Base-by-base conservation (phyloP, 2,113 vertebrate species). In the Laticauda laticaudata region DNA sequence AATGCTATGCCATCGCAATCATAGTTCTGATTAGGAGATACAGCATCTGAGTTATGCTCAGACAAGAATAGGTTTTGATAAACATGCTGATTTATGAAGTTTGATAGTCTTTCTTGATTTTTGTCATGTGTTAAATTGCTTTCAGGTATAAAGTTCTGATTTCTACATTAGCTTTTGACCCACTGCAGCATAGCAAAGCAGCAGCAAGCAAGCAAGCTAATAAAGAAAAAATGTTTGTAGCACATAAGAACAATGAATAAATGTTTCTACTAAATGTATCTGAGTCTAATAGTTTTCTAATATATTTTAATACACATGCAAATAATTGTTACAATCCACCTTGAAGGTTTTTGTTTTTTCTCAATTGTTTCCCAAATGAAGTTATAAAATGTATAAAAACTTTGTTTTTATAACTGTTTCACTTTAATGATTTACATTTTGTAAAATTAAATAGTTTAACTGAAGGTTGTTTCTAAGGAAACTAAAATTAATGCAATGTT, bases 281-380 rank as follows among this genome's bases (percentile, higher is more conserved):
- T 94, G 89, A 90, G 39, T n/a, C 89, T 91, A 90, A 88, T 93
- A 92, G 1, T 93, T 90, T 93, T 94, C 89, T 87, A 95, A 95
- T 45, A 57, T 92, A 93, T 90, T 93, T 90, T 92, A 45, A 90
- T 96, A 92, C 86, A n/a, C 39, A 45, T 94, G 93, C 91, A 96
- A 96, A 96, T 97, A 95, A 95, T 96, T 89, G 29, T 24, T 55
- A 34, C 4, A 43, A 34, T 29, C 51, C 5, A 57, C 57, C 26
- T 91, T 91, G 34, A 29, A 85, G 1, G 39, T 75, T 75, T 93
- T 88, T 91, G 86, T 95, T 95, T 94, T 97, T 92, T 95, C 34
- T 91, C 59, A 45, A 87, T 93, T 54, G 89, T 95, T 26, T 91
- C 1, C 29, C 93, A 97, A 96, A 93, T 96, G 96, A 93, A 90